Evolutionary conservation across 2,888 invertebrate species (phyloP), one percentile per base, ranked within the genome.

Genomic region (Polymixis lichenea): DNA sequence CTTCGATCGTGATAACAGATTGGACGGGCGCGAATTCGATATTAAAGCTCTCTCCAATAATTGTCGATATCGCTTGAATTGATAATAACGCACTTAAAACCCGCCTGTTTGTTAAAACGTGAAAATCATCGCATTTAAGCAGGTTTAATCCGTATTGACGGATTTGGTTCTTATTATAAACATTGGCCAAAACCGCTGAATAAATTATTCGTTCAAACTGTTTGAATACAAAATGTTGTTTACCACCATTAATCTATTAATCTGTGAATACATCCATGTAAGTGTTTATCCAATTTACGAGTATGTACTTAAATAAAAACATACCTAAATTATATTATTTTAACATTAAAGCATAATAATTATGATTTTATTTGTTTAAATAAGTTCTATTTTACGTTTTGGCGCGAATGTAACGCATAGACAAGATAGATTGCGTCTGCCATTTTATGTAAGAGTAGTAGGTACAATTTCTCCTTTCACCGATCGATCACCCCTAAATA

Each of bases 61-160:
- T 58, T 75, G 25, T 19, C 62, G 43, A 77, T 62, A 58, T 13
- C 51, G 53, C 72, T 72, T 85, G 82, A 74, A 85, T 83, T 75
- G 49, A 78, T 85, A 82, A 82, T 74, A 73, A 66, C n/a, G 49
- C 74, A 85, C 58, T 77, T 85, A 60, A 68, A 76, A 32, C 49
- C 22, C 2, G 49, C 4, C 28, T 61, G 61, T 66, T 64, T n/a
- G 56, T 32, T n/a, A 43, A 70, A 83, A 71, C 53, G 66, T 71
- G 67, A 61, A 76, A 77, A 71, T 68, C 6, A 64, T 70, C 66
- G 43, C 46, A 74, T 55, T 69, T 60, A 77, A 72, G 53, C 32
- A 51, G 1, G 17, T 49, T 76, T 53, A 62, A 65, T 68, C 51
- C 46, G 64, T 22, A 64, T 56, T 58, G 64, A 51, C 5, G 68